Conservation (phyloP, 1,140 invertebrate genomes). For the Bombus pascuorum region DNA sequence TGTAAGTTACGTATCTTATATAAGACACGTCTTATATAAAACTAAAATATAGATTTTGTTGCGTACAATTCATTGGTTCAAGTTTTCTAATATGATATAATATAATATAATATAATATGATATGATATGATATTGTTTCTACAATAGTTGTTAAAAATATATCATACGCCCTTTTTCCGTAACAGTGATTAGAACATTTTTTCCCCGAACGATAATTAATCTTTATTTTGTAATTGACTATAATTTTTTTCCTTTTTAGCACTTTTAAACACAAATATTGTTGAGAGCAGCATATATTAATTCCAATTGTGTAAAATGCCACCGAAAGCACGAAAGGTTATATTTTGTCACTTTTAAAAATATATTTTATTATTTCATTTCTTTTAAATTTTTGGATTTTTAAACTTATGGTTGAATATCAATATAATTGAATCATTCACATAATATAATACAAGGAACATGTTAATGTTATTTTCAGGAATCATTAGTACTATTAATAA, state of each 20-base stretch:
- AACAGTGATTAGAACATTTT: no score
- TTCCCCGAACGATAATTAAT: background rate
- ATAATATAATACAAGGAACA: background rate
- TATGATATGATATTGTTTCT: background rate
- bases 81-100: background rate
- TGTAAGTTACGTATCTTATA: no score
- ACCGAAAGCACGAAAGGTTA: slow-evolving; percentile 40
- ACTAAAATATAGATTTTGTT: no score
- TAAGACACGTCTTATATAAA: no score
- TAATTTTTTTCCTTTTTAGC: no score
- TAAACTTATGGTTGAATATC: background rate
- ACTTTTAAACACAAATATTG: background rate
- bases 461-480: slow-evolving; percentile 50
- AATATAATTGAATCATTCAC: background rate
- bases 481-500: slow-evolving; percentile 56
- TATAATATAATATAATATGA: no score
- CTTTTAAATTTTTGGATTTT: background rate
- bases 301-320: slow-evolving; percentile 23
- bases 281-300: background rate
- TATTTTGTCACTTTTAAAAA: background rate
- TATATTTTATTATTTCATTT: background rate
- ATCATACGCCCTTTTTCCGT: no score
- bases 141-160: no score
- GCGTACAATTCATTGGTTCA: background rate
- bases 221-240: background rate